Conservation (phyloP, 2,797 vertebrate genomes). For the Perodicticus potto region DNA sequence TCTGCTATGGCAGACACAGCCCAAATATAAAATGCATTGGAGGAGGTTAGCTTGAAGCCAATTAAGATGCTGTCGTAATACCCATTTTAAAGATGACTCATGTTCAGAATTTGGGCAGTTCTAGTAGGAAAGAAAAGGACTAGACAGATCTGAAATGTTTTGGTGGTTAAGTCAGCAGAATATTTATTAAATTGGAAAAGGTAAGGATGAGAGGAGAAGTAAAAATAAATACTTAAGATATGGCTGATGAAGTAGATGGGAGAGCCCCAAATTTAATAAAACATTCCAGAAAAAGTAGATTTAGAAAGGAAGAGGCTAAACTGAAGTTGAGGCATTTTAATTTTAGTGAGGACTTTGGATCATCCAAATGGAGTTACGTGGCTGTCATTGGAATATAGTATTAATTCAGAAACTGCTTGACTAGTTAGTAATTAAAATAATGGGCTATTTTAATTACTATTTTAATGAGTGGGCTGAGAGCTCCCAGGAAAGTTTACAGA, state of each 20-base stretch:
- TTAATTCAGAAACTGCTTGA: slow-evolving; percentile 9
- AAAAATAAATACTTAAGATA: background rate
- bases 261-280: background rate
- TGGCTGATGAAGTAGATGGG: background rate
- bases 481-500: background rate
- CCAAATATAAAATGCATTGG: background rate
- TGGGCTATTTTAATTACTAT: too few species aligned
- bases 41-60: background rate
- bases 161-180: background rate
- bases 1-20: background rate
- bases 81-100: background rate
- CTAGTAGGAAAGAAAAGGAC: background rate
- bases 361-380: background rate
- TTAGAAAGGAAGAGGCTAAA: background rate
- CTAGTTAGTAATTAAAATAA: background rate
- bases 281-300: background rate
- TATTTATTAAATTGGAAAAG: background rate
- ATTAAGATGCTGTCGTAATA: background rate
- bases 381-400: background rate
- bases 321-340: background rate
- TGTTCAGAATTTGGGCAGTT: background rate
- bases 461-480: background rate
- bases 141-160: background rate
- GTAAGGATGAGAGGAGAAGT: background rate
- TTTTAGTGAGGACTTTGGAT: slow-evolving; percentile 12